Conservation (phyloP, 2,888 invertebrate species). For the Sinotaia quadrata region DNA sequence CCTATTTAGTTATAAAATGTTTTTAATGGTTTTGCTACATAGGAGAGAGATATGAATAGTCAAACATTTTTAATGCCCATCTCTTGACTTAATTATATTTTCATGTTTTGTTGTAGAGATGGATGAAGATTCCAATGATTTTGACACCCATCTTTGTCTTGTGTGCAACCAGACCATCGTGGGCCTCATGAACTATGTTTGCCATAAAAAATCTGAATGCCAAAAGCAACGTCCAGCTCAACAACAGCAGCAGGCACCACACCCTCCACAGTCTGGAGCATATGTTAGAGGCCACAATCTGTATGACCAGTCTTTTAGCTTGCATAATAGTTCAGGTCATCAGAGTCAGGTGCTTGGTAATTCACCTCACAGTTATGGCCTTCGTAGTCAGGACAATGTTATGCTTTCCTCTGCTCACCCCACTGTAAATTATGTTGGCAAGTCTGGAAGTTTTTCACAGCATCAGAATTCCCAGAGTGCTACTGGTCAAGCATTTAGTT, state of each 20-base stretch:
- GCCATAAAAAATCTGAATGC: slow-evolving; percentile 79
- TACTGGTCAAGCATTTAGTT: background rate
- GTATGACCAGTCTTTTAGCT: background rate
- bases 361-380: background rate
- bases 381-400: slow-evolving; percentile 6
- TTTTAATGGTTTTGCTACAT: too few species aligned
- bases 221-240: background rate
- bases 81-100: background rate
- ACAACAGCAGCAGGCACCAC: background rate
- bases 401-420: background rate
- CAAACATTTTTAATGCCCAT: too few species aligned
- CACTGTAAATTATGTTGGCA: background rate
- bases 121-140: slow-evolving; percentile 74
- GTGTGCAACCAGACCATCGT: slow-evolving; percentile 87
- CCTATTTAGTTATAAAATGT: too few species aligned
- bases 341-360: background rate
- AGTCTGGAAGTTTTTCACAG: background rate
- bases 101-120: slow-evolving; percentile 16
- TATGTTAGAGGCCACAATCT: slow-evolving; percentile 15
- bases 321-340: background rate
- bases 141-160: slow-evolving; percentile 90
- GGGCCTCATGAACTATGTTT: slow-evolving; percentile 89
- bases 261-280: slow-evolving; percentile 5
- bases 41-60: too few species aligned
- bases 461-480: slow-evolving; percentile 1